Base-by-base conservation (phyloP, 2,113 vertebrate species). In the Phyllostomus discolor region DNA sequence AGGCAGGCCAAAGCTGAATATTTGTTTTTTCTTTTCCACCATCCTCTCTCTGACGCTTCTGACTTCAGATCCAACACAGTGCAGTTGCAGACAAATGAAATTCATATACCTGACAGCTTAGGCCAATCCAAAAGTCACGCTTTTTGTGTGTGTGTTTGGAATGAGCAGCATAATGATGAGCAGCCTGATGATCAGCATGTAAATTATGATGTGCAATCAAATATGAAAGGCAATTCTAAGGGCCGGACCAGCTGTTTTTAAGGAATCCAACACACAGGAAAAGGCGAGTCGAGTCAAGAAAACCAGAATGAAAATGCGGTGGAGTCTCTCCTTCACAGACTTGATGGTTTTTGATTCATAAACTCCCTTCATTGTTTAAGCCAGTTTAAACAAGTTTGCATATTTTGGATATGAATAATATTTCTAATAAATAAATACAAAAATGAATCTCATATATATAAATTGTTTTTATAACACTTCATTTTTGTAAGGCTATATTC, bases 141-240 rank as follows among this genome's bases (percentile, higher is more conserved):
- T 38, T 54, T 16, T 43, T 50, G 6, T 24, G 57, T 57, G 7
- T 57, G 24, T 52, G 4, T 1, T 26, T 79, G 20, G 16, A 59
- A 46, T n/a, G 5, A 92, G 16, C 15, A 78, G 4, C 26, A 2
- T 1, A 84, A 52, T 76, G 20, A 26, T 50, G 7, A 75, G 7
- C 10, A 46, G 48, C 12, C 15, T 50, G 1, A 50, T 50, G 20
- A 26, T 50, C 5, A 75, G 7, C 10, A 46, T 67, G 33, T 0
- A 17, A 10, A 26, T 33, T 57, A 33, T 57, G 9, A 2, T 31
- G 35, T 35, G 2, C 0, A 28, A 3, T 31, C 0, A 14, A 69
- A 41, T 38, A 35, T 31, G 17, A 4, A 57, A 22, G 7, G 3
- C 16, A 35, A 28, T 43, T 28, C 1, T 28, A 8, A 48, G 22